Base-by-base conservation (phyloP, 1,140 invertebrate genomes). In the Pogonomyrmex californicus region DNA sequence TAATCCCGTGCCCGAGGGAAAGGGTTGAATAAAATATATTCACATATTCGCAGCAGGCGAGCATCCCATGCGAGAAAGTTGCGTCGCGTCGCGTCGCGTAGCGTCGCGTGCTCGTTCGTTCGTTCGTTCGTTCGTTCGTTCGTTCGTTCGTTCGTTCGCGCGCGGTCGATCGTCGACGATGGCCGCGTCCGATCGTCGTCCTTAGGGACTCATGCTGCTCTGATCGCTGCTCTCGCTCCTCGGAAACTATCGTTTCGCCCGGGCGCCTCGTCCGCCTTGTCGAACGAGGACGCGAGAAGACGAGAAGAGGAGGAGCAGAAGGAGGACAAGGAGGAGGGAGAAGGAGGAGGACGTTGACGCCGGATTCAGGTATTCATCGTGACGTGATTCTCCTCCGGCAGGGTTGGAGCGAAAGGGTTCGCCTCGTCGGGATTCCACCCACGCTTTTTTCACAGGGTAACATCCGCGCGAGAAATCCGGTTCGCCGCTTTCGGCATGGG, bases 11-110 rank as follows among this genome's bases (percentile, higher is more conserved):
- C 89, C 92, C 90, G 91, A 92, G 92, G 92, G 93, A 94, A 95
- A 95, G 94, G 94, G 94, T 95, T 95, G 95, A 95, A 95, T 95
- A 95, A 95, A 95, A 95, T 95, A 95, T 95, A 95, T 95, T 95
- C 94, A 95, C 94, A 95, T 95, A 95, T 95, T 95, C 94, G 93
- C 93, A 95, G 86, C 93, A 95, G 94, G 94, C 89, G 78, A 90
- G 54, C 89, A 95, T 94, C 91, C 68, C 33, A 17, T 7, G 30
- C 38, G 88, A 94, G 94, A 81, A 93, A 91, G 93, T 94, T 56
- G 60, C 44, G 49, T 9, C 60, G 86, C 54, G 44, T 51, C 12
- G 38, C 38, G 38, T 33, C 38, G 76, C 49, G 12, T 49, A 47
- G 47, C 44, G 60, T 62, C 12, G 17, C 2, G 33, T 30, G 12